Conservation (phyloP, 2,797 vertebrate genomes). For the Leucoraja ocellata region DNA sequence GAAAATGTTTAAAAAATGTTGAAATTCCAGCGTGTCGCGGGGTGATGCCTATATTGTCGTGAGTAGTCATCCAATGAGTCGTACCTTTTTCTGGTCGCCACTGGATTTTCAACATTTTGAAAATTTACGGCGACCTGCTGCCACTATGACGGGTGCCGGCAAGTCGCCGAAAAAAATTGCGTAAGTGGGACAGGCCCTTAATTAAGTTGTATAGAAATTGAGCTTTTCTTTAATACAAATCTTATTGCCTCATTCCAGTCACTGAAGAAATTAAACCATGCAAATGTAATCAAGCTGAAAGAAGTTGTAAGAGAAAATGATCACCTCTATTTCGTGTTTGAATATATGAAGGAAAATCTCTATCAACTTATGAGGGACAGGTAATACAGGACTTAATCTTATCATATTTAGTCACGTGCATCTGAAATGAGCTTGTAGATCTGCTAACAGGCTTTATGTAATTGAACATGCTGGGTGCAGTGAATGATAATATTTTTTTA, state of each 20-base stretch:
- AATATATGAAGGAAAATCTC: slow-evolving; percentile 76
- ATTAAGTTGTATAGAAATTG: neutral
- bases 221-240: neutral
- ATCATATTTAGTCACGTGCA: slow-evolving; percentile 20
- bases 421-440: neutral
- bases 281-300: slow-evolving; percentile 69
- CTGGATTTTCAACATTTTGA: no score
- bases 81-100: no score
- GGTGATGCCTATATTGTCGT: no score
- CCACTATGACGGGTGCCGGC: no score
- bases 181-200: no score
- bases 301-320: slow-evolving; percentile 73
- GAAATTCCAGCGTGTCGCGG: no score
- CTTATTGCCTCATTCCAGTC: slow-evolving; percentile 52
- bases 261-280: slow-evolving; percentile 70
- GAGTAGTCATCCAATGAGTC: no score
- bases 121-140: no score
- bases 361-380: slow-evolving; percentile 75
- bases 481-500: neutral
- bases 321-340: slow-evolving; percentile 71
- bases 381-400: slow-evolving; percentile 49
- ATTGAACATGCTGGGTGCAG: neutral
- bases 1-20: no score
- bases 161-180: no score
- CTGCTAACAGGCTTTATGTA: neutral